Evolutionary conservation across 2,888 invertebrate genomes (phyloP), one percentile per base, ranked within the genome.

Genomic region (Lingula anatina): DNA sequence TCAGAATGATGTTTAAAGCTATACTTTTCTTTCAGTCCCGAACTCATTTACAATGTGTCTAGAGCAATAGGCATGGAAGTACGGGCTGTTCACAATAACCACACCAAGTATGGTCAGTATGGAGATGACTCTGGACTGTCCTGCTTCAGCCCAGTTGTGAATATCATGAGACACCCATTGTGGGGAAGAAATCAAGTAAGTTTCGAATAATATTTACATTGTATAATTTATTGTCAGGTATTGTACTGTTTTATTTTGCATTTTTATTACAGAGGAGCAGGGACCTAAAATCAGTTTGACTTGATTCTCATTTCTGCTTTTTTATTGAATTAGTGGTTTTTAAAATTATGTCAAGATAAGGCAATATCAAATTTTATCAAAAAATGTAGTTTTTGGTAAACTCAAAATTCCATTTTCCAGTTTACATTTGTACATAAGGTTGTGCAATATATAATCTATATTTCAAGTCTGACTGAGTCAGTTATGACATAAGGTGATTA

Each of bases 181-280:
- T 75, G 75, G 75, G 75, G 75, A 9, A 49, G 75, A 49, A 70
- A 65, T 51, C 72, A 73, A 68, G 73, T 71, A 44, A 40, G 26
- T 4, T 20, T n/a, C n/a, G n/a, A n/a, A n/a, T n/a, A n/a, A n/a
- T n/a, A n/a, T n/a, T n/a, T n/a, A n/a, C 24, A 15, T 31, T 15
- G 35, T 9, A 12, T 31, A 15, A 31, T 31, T 31, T 9, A 31
- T 31, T 15, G 9, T 31, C 15, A 31, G 9, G 9, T 31, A 9
- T 31, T 31, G 35, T 12, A 12, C 35, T 15, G 35, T 31, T n/a
- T 21, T 44, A 44, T 27, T 3, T 43, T n/a, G n/a, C n/a, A n/a
- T n/a, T n/a, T n/a, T n/a, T n/a, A n/a, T n/a, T n/a, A n/a, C n/a
- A n/a, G n/a, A n/a, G n/a, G n/a, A n/a, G n/a, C n/a, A n/a, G n/a